These are phyloP conservation scores for Entomobrya multifasciata DNA, from an alignment of 2,888 invertebrate genomes.

Conservation along the genomic window DNA sequence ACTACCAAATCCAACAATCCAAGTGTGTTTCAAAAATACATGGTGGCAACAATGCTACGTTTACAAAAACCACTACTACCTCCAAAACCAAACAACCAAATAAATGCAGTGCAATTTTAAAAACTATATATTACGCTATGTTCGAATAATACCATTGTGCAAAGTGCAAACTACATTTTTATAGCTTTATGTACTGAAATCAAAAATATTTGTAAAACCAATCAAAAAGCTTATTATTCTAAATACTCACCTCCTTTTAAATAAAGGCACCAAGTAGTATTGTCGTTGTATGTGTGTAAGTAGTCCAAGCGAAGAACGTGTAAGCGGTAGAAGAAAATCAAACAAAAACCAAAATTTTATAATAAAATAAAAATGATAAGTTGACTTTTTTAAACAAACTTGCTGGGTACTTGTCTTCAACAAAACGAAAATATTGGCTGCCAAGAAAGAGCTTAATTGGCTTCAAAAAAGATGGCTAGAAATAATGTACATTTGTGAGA, in stretches of 20 bases:
- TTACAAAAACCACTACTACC: no score
- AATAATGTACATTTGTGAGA: no score
- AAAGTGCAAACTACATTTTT: neutral
- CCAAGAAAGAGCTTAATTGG: no score
- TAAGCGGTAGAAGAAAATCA: constrained; percentile 76
- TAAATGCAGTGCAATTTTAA: neutral
- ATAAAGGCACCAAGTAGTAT: constrained; percentile 69
- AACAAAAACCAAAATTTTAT: constrained; percentile 75
- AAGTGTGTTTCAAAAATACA: no score
- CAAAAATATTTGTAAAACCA: constrained; percentile 60
- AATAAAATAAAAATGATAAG: constrained; percentile 24
- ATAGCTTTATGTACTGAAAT: no score
- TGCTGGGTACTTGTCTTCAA: neutral
- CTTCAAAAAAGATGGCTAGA: no score
- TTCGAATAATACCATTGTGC: neutral
- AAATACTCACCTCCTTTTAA: constrained; percentile 78
- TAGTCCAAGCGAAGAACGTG: constrained; percentile 78
- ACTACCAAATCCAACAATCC: no score
- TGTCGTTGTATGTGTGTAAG: constrained; percentile 73
- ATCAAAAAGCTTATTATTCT: constrained; percentile 65
- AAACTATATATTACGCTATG: no score
- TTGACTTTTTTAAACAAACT: constrained; percentile 20
- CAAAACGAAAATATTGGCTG: constrained; percentile 25
- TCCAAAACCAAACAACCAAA: no score
- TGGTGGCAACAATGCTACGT: no score